Conservation (phyloP, 1,140 invertebrate species). For the Anadara kagoshimensis region DNA sequence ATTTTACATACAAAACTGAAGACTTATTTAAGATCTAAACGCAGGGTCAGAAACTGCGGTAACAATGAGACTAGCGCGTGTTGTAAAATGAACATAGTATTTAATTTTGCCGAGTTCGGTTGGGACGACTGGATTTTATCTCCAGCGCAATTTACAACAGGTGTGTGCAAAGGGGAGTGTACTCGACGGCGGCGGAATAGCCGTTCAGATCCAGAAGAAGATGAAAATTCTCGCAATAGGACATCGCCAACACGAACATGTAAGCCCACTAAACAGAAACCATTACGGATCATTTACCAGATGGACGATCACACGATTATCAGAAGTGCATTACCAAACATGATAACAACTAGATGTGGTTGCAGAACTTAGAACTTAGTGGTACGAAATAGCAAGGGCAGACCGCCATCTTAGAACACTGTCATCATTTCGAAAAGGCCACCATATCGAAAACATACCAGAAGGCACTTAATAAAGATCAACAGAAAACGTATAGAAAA, state of each 20-base stretch:
- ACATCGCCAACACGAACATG: neutral
- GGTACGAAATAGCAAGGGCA: no score
- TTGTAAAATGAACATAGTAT: slow-evolving; percentile 5
- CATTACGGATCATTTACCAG: neutral
- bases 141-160: neutral
- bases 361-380: neutral
- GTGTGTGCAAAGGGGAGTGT: slow-evolving; percentile 9
- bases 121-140: slow-evolving; percentile 8
- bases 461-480: no score
- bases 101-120: slow-evolving; percentile 7
- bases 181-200: no score
- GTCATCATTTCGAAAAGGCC: no score
- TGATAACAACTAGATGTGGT: slow-evolving; percentile 11
- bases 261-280: neutral
- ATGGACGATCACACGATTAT: neutral
- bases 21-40: slow-evolving; percentile 14
- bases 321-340: slow-evolving; percentile 2
- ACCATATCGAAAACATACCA: no score
- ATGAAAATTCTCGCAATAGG: no score
- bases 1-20: slow-evolving; percentile 22
- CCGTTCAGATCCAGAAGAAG: no score
- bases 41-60: neutral
- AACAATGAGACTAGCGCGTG: neutral
- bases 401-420: no score
- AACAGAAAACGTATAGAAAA: no score